Percentiles rank a stretch among this genome's conserved stretches.
Conservation (phyloP, 2,113 vertebrate species). For the Cyprinodon tularosa region DNA sequence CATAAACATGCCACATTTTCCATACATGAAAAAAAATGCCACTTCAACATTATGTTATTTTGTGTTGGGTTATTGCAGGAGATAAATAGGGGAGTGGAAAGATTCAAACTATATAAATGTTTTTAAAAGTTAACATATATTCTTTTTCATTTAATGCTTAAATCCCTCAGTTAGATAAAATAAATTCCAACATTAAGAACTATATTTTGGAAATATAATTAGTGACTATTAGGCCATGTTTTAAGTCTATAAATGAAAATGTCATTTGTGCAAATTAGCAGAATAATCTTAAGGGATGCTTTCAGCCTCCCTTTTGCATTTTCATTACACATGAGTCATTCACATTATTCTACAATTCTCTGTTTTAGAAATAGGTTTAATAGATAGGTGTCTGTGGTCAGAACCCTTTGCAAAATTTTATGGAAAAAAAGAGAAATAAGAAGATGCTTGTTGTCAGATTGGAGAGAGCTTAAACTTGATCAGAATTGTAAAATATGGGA, state of each 20-base stretch:
- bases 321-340: slow-evolving; percentile 9
- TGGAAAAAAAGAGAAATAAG: not conserved
- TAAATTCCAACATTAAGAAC: not conserved
- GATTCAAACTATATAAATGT: not conserved
- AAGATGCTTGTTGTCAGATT: not conserved
- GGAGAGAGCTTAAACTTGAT: slow-evolving; percentile 2
- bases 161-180: slow-evolving; percentile 1
- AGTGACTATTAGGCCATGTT: not conserved
- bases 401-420: not conserved
- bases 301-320: slow-evolving; percentile 5
- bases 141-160: not conserved
- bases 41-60: not conserved
- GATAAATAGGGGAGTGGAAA: not conserved
- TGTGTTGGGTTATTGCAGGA: not conserved
- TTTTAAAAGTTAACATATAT: not conserved
- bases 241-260: slow-evolving; percentile 6
- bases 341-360: not conserved
- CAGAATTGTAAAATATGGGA: too few species aligned
- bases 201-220: not conserved
- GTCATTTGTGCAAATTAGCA: not conserved
- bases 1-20: not conserved
- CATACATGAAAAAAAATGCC: not conserved
- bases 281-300: slow-evolving; percentile 4
- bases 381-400: not conserved
- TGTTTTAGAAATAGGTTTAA: slow-evolving; percentile 14